A percentile compares a stretch with the other conserved stretches of the same genome.
Evolutionary conservation across 35 echinoderm and acorn worm species (phyloP).

Genomic region (Chiridota heheva): DNA sequence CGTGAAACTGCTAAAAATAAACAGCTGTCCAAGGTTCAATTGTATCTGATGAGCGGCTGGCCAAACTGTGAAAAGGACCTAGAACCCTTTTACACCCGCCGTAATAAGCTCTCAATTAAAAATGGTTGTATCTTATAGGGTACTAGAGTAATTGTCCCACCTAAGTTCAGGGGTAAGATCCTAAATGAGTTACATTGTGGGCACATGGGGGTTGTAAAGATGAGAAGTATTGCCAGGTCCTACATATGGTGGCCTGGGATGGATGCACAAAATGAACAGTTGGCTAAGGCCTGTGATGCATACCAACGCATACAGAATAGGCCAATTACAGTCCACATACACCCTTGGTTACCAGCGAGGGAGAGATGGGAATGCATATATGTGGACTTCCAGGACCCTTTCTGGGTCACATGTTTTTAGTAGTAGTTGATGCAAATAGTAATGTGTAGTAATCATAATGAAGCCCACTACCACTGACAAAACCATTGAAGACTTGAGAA

Average conservation of each 20-base stretch:
- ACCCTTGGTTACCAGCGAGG: slow-evolving; percentile 63
- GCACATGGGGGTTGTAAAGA: slow-evolving; percentile 56
- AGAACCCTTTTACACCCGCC: slow-evolving; percentile 46
- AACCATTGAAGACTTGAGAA: slow-evolving; percentile 31
- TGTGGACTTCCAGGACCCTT: slow-evolving; percentile 58
- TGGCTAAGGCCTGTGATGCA: slow-evolving; percentile 36
- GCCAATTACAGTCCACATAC: slow-evolving; percentile 32
- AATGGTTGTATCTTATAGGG: slow-evolving; percentile 35
- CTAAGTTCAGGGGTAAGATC: slow-evolving; percentile 21
- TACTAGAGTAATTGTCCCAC: slow-evolving; percentile 30
- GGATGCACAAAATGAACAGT: slow-evolving; percentile 52
- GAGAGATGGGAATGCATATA: slow-evolving; percentile 44
- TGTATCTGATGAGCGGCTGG: slow-evolving; percentile 56
- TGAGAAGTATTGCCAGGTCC: slow-evolving; percentile 44
- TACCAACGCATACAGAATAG: slow-evolving; percentile 53
- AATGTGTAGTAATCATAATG: slow-evolving; percentile 58
- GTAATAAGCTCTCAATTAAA: slow-evolving; percentile 44
- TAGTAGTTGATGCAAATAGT: slow-evolving; percentile 56
- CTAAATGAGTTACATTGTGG: slow-evolving; percentile 53
- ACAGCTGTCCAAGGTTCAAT: slow-evolving; percentile 34
- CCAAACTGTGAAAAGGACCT: slow-evolving; percentile 12
- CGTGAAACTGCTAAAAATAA: no score
- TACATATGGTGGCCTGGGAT: slow-evolving; percentile 64
- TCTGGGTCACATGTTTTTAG: slow-evolving; percentile 46
- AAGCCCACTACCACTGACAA: slow-evolving; percentile 22